These are phyloP conservation scores for Diorhabda elongata DNA, from an alignment of 1,140 invertebrate species.

Conservation along the genomic window DNA sequence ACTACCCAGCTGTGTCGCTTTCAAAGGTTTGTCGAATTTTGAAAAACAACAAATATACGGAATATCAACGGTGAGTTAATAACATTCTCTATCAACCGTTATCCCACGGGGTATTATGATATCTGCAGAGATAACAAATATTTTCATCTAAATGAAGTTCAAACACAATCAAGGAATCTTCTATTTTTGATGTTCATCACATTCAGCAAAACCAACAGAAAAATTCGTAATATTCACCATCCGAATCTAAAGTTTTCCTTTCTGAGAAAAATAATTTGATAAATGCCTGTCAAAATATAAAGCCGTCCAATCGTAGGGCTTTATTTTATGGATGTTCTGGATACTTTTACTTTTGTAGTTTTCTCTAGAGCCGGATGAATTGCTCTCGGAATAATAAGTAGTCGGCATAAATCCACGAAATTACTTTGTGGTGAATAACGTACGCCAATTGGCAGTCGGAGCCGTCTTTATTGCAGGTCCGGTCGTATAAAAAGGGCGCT, in stretches of 20 bases:
- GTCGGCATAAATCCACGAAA: neutral
- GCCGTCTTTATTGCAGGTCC: neutral
- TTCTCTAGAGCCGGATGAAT: neutral
- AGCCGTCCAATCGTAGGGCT: neutral
- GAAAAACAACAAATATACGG: too few species aligned
- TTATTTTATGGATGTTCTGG: conserved; percentile 3
- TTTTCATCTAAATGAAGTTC: too few species aligned
- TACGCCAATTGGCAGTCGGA: neutral
- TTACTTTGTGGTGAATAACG: neutral
- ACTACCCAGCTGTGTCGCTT: too few species aligned
- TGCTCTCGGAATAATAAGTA: neutral
- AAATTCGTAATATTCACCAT: neutral
- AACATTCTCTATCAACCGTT: too few species aligned
- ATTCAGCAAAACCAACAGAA: neutral
- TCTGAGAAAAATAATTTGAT: neutral
- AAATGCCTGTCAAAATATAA: neutral
- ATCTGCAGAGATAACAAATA: too few species aligned
- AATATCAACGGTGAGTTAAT: too few species aligned
- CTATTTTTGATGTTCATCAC: neutral
- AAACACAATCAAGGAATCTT: too few species aligned
- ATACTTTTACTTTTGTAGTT: neutral
- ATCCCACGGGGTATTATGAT: too few species aligned
- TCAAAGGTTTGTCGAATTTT: too few species aligned
- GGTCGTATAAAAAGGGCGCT: neutral
- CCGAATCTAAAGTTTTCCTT: too few species aligned